These are phyloP conservation scores for Tragelaphus strepsiceros DNA, from an alignment of 2,113 vertebrate genomes.

Conservation along the genomic window DNA sequence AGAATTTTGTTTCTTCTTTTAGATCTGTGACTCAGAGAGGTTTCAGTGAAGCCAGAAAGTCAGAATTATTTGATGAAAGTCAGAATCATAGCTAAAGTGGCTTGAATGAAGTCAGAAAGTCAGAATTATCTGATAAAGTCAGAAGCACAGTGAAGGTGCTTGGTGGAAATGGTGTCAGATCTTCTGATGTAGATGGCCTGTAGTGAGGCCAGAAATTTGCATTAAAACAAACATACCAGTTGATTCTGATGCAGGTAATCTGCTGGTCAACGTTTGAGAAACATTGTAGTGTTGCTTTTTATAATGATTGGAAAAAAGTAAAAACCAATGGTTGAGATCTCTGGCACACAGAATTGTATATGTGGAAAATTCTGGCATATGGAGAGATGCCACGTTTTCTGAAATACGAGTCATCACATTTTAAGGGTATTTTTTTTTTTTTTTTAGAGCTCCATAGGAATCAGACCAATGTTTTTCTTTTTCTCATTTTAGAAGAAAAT, in stretches of 20 bases:
- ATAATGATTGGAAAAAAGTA: not conserved
- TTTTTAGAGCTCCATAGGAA: not conserved
- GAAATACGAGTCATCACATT: not conserved
- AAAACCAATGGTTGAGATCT: not conserved
- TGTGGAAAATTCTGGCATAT: not conserved
- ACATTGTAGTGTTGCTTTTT: not conserved
- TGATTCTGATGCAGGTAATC: not conserved
- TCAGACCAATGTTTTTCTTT: not conserved
- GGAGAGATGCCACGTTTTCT: not conserved
- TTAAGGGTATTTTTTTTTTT: not conserved
- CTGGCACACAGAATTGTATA: not conserved
- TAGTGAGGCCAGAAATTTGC: not conserved
- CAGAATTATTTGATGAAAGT: not conserved
- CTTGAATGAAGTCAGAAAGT: not conserved
- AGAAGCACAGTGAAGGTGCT: not conserved
- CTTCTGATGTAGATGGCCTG: not conserved
- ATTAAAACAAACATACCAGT: not conserved
- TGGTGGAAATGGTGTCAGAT: not conserved
- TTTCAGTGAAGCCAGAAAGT: not conserved
- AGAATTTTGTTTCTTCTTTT: not conserved
- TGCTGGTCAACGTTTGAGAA: not conserved
- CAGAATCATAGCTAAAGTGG: not conserved
- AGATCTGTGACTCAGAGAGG: not conserved
- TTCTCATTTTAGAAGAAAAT: conserved; percentile 19
- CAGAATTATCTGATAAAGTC: not conserved